Percentiles rank a stretch among this genome's conserved stretches.
Evolutionary conservation across 2,797 vertebrate genomes (phyloP).

Genomic region (Microctenopoma lineatum): DNA sequence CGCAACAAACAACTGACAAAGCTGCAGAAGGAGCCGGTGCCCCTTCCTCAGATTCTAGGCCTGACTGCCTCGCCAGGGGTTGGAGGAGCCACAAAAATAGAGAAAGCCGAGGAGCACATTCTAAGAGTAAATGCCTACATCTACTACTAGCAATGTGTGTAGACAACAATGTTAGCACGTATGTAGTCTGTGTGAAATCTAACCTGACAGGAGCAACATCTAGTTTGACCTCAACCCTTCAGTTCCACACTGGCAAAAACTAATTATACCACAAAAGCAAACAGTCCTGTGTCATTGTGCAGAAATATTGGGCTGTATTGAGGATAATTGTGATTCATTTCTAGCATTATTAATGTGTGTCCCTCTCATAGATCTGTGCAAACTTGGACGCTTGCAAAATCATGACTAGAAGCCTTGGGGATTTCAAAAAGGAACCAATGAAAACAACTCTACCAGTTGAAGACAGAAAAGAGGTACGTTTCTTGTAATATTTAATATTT

Average conservation of each 20-base stretch:
- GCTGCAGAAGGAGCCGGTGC: constrained; percentile 75
- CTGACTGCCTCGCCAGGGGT: constrained; percentile 96
- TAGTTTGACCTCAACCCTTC: too few relatives aligned
- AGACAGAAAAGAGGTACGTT: constrained; percentile 84
- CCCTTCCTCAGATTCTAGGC: constrained; percentile 93
- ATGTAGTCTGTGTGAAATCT: background rate
- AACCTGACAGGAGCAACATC: background rate
- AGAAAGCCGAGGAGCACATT: constrained; percentile 92
- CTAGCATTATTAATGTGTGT: constrained; percentile 9
- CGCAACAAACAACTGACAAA: constrained; percentile 84
- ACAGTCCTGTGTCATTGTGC: constrained; percentile 13
- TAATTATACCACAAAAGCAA: constrained; percentile 32
- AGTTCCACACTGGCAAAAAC: constrained; percentile 32
- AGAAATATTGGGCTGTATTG: constrained; percentile 5
- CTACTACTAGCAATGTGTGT: background rate
- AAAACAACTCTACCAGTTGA: constrained; percentile 87
- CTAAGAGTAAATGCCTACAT: constrained; percentile 85
- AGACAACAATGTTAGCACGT: background rate
- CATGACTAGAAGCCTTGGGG: constrained; percentile 85
- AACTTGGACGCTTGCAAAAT: constrained; percentile 92
- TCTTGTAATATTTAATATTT: background rate
- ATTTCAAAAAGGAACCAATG: constrained; percentile 83
- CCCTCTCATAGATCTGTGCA: constrained; percentile 91
- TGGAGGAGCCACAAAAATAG: constrained; percentile 85
- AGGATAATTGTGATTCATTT: constrained; percentile 20